These are phyloP conservation scores for Halotydeus destructor DNA, from an alignment of 1,140 invertebrate species.

Conservation along the genomic window DNA sequence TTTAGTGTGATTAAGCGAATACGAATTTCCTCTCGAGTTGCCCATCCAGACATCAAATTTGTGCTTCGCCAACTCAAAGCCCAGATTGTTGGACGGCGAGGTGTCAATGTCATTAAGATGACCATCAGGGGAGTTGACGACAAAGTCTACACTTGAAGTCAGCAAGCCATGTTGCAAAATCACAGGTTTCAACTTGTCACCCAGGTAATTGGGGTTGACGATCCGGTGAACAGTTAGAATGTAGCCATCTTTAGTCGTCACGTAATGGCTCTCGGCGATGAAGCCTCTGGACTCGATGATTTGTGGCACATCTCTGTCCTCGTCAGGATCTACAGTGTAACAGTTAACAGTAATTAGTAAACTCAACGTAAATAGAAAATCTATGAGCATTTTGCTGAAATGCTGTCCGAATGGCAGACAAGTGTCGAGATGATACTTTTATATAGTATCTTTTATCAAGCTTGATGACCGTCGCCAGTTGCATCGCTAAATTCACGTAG, in stretches of 20 bases:
- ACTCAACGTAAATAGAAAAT: too few relatives aligned
- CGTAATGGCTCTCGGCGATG: constrained; percentile 9
- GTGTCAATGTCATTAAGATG: neutral
- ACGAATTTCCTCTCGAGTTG: constrained; percentile 22
- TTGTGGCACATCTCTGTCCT: neutral
- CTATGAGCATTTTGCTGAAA: too few relatives aligned
- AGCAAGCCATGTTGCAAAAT: constrained; percentile 50
- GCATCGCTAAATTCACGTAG: too few relatives aligned
- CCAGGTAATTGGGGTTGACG: constrained; percentile 5
- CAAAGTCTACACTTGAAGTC: constrained; percentile 32
- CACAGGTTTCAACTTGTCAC: constrained; percentile 24
- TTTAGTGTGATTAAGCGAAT: constrained; percentile 19
- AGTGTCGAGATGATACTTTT: too few relatives aligned
- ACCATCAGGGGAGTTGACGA: neutral
- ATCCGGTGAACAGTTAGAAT: constrained; percentile 8
- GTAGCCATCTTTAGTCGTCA: constrained; percentile 11
- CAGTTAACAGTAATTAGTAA: too few relatives aligned
- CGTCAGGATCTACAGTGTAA: neutral
- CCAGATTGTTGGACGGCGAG: constrained; percentile 7
- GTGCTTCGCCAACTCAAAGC: constrained; percentile 19
- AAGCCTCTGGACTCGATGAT: constrained; percentile 13
- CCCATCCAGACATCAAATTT: constrained; percentile 25
- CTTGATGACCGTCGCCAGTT: too few relatives aligned
- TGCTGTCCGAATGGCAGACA: too few relatives aligned
- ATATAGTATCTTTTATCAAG: too few relatives aligned